These are phyloP conservation scores for Actinopyga echinites DNA, from an alignment of 53 echinoderm and acorn worm genomes.

Conservation along the genomic window DNA sequence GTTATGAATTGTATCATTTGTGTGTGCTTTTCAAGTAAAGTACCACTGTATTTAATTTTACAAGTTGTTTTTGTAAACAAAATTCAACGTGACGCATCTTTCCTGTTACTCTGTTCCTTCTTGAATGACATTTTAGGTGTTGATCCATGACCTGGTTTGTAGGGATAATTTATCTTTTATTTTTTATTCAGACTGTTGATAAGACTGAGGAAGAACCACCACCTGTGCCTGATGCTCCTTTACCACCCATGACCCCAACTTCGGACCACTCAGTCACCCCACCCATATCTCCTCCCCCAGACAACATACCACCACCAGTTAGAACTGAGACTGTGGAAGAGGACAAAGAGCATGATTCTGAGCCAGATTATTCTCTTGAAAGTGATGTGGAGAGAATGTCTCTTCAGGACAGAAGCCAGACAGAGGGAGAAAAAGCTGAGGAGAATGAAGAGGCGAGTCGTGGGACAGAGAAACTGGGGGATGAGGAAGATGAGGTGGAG, in stretches of 20 bases:
- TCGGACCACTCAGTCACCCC: conserved; percentile 20
- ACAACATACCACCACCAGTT: not conserved
- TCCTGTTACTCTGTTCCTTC: too few relatives aligned
- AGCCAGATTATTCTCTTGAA: too few relatives aligned
- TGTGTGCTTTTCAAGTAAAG: too few relatives aligned
- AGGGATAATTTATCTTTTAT: not conserved
- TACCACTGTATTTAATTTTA: too few relatives aligned
- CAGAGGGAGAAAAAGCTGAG: not conserved
- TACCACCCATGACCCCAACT: conserved; percentile 28
- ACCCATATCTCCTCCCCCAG: not conserved
- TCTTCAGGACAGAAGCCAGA: not conserved
- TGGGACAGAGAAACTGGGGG: not conserved
- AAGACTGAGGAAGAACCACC: not conserved
- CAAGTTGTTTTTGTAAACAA: too few relatives aligned
- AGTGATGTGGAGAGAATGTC: not conserved
- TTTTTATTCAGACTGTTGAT: not conserved
- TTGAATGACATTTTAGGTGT: too few relatives aligned
- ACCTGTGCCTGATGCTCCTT: conserved; percentile 24
- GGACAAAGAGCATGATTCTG: not conserved
- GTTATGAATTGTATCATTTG: too few relatives aligned
- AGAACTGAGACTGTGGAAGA: not conserved
- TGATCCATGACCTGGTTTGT: too few relatives aligned
- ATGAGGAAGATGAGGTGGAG: conserved; percentile 18
- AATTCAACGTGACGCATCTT: too few relatives aligned
- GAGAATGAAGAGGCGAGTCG: not conserved